Percentiles rank a stretch among this genome's conserved stretches.
Conservation (phyloP, 2,797 vertebrate genomes). For the Sebastes trivittatus region DNA sequence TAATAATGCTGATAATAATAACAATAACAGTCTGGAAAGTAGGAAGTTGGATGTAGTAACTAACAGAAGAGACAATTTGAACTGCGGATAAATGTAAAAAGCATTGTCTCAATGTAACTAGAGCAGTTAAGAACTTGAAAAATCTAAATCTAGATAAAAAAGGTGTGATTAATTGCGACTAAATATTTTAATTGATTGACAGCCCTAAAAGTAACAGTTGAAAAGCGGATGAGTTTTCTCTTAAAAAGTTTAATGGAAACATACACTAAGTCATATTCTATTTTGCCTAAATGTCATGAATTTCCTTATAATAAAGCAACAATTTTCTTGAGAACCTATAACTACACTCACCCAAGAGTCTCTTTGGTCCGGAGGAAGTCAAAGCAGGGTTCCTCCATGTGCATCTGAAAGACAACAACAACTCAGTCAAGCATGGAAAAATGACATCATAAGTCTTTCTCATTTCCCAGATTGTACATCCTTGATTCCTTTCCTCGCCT, state of each 20-base stretch:
- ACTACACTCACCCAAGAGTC: conserved; percentile 87
- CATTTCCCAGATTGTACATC: no score
- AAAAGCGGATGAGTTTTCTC: not conserved
- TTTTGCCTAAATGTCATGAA: not conserved
- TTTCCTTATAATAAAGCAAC: not conserved
- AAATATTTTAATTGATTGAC: no score
- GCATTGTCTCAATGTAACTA: not conserved
- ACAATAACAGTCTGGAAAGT: not conserved
- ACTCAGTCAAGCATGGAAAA: not conserved
- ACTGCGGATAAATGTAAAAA: conserved; percentile 2
- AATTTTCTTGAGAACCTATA: not conserved
- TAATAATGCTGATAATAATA: not conserved
- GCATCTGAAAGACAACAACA: conserved; percentile 84
- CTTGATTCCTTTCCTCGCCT: no score
- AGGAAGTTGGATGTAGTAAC: not conserved
- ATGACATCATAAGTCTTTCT: not conserved
- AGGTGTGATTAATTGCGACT: no score
- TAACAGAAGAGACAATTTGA: not conserved
- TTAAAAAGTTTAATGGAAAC: no score
- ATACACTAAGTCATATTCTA: not conserved
- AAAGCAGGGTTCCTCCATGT: conserved; percentile 98
- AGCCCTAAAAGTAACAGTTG: no score
- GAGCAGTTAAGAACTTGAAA: not conserved
- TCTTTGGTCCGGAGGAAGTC: conserved; percentile 97
- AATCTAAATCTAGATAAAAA: no score